Base-by-base conservation (phyloP, 2,113 vertebrate genomes). In the Heteronetta atricapilla region DNA sequence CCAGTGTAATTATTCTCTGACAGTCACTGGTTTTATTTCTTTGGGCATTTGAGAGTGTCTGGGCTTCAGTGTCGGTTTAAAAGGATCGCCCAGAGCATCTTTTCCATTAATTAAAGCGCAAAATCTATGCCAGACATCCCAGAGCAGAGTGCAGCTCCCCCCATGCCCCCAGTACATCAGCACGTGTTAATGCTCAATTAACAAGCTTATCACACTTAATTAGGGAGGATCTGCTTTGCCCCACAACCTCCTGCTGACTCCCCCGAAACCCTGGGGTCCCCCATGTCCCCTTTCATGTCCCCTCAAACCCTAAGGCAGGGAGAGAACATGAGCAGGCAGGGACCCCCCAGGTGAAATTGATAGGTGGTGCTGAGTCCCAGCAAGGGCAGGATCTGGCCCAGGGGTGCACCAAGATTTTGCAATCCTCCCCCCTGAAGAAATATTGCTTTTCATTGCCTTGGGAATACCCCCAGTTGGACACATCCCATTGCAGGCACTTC, bases 381-480 rank as follows among this genome's bases (percentile, higher is more conserved):
- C 0, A 17, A 34, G 53, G 31, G 25, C 55, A 68, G 69, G 62
- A 80, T 68, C 34, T 1, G 4, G 28, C 46, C 67, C 46, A 10
- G 34, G 26, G 67, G 8, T 4, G 28, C 33, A 44, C 7, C n/a
- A 13, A 56, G 13, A 3, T 34, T 69, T 69, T 31, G n/a, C 18
- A 7, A 4, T 23, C 22, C 48, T 13, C 22, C 46, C 46, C 46
- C 20, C 46, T 48, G 46, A 48, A 48, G 46, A 76, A 48, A 68
- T 0, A 2, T 2, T 1, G 1, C 11, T 67, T 74, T 29, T 40
- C 2, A 1, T 40, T 18, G 8, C 14, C 29, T 66, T 21, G 8
- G 63, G 40, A 22, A 21, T 10, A 20, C 21, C 40, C 29, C 19
- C 20, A 10, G 19, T 13, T 3, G 25, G 52, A 55, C 64, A 60